phyloP scores from a whole-genome alignment of 1,140 invertebrate species.

The Semibalanus balanoides region DNA sequence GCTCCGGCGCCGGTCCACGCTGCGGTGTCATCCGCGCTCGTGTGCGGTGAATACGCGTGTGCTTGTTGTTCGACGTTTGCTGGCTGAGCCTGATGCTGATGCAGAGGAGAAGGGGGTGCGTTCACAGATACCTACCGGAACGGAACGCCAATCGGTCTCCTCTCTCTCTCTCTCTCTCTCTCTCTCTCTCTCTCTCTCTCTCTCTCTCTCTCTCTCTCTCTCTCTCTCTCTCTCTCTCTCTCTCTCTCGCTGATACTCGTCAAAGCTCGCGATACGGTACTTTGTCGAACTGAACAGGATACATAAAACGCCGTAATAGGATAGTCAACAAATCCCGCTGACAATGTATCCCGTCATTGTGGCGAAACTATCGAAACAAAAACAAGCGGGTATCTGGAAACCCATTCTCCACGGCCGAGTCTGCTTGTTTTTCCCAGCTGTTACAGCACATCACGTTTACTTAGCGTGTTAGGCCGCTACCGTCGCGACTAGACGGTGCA shows the following conservation, averaged over 20 bases:
- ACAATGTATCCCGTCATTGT: neutral
- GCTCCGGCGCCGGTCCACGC: too few species aligned
- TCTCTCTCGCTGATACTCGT: neutral
- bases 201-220: slow-evolving; percentile 15
- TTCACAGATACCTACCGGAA: neutral
- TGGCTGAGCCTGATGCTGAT: neutral
- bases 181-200: slow-evolving; percentile 8
- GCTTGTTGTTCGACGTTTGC: neutral
- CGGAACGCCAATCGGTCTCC: neutral
- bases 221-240: slow-evolving; percentile 16
- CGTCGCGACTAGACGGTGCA: too few species aligned
- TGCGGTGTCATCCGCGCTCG: neutral
- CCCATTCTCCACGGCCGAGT: neutral
- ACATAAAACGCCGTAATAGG: too few species aligned
- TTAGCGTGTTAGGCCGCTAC: too few species aligned
- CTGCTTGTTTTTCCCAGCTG: too few species aligned
- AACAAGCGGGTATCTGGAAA: neutral
- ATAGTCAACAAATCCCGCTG: too few species aligned
- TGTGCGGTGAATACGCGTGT: neutral
- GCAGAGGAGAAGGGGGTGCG: neutral
- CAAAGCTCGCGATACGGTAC: too few species aligned
- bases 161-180: neutral
- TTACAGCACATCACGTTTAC: too few species aligned
- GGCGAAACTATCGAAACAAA: neutral
- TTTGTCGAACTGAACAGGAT: too few species aligned